Evolutionary conservation across 2,888 invertebrate genomes (phyloP).

Genomic region (Campaea margaritaria): DNA sequence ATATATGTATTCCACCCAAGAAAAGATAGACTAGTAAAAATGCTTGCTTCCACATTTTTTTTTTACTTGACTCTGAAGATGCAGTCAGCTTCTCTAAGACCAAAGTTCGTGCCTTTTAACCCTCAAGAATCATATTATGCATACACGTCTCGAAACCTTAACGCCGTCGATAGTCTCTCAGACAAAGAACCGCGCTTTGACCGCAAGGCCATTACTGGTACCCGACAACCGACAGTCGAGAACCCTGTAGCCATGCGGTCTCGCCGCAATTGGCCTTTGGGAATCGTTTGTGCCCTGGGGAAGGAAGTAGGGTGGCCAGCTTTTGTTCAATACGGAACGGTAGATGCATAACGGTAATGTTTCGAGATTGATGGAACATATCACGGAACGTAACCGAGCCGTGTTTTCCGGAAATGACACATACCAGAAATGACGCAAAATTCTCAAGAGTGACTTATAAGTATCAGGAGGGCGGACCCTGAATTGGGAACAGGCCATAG

Average conservation of each 20-base stretch:
- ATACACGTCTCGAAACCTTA: conserved; percentile 14
- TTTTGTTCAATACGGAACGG: background rate
- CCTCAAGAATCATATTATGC: conserved; percentile 10
- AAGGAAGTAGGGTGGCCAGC: conserved; percentile 13
- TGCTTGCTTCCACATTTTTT: too few species aligned
- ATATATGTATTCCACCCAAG: too few species aligned
- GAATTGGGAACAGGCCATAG: too few species aligned
- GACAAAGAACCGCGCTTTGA: conserved; percentile 18
- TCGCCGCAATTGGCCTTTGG: conserved; percentile 15
- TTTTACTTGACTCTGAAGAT: background rate
- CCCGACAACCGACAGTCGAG: background rate
- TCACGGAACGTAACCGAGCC: too few species aligned
- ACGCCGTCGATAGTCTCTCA: conserved; percentile 8
- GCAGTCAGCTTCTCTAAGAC: conserved; percentile 10
- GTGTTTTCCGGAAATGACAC: too few species aligned
- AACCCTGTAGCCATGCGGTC: conserved; percentile 2
- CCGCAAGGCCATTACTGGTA: conserved; percentile 4
- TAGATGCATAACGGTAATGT: too few species aligned
- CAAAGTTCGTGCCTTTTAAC: conserved; percentile 13
- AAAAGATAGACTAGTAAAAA: too few species aligned
- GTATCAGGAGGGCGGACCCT: too few species aligned
- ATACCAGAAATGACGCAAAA: too few species aligned
- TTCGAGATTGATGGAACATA: too few species aligned
- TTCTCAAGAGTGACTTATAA: too few species aligned
- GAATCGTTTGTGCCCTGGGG: conserved; percentile 11